Evolutionary conservation across 2,113 vertebrate species (phyloP), one percentile per base, ranked within the genome.

Genomic region (Oncorhynchus tshawytscha): DNA sequence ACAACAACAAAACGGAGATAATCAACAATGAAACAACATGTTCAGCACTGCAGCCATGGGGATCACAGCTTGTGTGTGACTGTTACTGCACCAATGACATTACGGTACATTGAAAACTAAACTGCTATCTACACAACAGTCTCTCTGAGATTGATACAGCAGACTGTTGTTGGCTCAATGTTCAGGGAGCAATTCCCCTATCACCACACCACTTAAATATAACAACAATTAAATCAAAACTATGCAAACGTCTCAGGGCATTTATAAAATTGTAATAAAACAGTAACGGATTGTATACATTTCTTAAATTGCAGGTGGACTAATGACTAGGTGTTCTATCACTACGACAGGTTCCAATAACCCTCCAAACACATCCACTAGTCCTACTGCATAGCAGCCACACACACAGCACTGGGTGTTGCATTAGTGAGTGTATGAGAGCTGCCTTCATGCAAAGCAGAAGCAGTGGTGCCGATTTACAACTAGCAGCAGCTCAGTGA

Each of bases 391-490:
- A 45, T 11, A 45, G 39, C 39, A 45, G 39, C 39, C 39, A 45
- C 9, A 45, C 39, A 39, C 69, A 79, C 51, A 81, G 71, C 24
- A 76, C 34, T 72, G 80, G 71, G 70, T 66, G 76, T 76, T 67
- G 72, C 75, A 80, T 73, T 24, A 67, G 67, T 73, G 85, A 59
- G 74, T 66, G 72, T 29, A 76, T 18, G 51, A 12, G 13, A 22
- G 6, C 48, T 13, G 39, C 73, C 73, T 79, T 75, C 57, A 79
- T 88, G 85, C 86, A 88, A 88, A 89, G 83, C 84, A 82, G 81
- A 80, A 72, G 74, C 48, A 45, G 24, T 67, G 78, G 82, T 76
- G 51, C 34, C 12, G 9, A 16, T 39, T 12, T n/a, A 20, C 29
- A 25, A 68, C 16, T n/a, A 51, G 25, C 51, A 78, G 78, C 82